Conservation (phyloP, 2,113 vertebrate genomes). For the Hoplias malabaricus region DNA sequence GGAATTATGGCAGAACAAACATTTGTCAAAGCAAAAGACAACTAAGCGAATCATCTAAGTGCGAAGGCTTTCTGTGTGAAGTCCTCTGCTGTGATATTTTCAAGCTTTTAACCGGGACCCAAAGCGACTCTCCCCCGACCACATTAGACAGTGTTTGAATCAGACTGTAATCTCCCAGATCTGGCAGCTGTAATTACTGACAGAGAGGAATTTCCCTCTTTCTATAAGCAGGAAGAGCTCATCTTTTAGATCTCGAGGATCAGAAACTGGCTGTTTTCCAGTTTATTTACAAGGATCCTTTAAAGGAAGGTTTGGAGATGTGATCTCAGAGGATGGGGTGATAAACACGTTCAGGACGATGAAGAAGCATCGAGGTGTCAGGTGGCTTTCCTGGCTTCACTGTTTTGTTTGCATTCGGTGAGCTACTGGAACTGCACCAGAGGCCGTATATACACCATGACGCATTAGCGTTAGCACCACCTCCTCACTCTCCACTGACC, state of each 20-base stretch:
- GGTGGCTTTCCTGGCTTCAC: slow-evolving; percentile 32
- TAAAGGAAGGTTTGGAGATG: too few species aligned
- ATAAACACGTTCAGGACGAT: slow-evolving; percentile 43
- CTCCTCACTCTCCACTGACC: neutral
- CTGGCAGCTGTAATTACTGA: slow-evolving; percentile 33
- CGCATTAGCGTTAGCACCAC: neutral
- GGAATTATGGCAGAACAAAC: neutral
- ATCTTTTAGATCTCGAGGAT: slow-evolving; percentile 35
- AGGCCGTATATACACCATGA: neutral
- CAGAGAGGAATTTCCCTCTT: slow-evolving; percentile 37
- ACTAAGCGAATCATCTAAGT: neutral
- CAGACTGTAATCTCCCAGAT: slow-evolving; percentile 31
- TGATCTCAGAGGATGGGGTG: slow-evolving; percentile 41
- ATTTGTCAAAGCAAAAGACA: neutral
- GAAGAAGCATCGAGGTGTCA: slow-evolving; percentile 20
- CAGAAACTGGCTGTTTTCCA: slow-evolving; percentile 17
- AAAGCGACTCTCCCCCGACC: neutral
- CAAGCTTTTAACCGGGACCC: neutral
- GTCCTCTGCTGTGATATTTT: neutral
- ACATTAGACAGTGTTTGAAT: slow-evolving; percentile 15
- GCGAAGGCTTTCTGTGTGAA: neutral
- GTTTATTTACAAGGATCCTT: slow-evolving; percentile 41
- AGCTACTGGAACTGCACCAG: neutral
- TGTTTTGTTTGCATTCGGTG: slow-evolving; percentile 5
- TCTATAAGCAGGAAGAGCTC: slow-evolving; percentile 15